Percentiles rank a stretch among this genome's conserved stretches.
These are phyloP conservation scores for Cerastis leucographa DNA, from an alignment of 2,888 invertebrate genomes.

Conservation along the genomic window DNA sequence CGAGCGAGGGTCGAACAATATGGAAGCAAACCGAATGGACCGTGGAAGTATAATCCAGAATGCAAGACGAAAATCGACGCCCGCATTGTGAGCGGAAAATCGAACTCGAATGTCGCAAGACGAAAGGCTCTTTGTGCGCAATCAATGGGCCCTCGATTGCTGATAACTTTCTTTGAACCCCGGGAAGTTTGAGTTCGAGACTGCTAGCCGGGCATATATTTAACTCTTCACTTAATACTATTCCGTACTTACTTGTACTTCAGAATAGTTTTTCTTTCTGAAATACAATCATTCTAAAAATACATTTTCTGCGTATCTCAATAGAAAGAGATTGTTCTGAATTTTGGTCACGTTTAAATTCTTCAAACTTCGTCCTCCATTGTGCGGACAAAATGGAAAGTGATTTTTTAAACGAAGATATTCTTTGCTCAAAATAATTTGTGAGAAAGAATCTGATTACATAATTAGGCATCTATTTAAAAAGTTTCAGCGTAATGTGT, in stretches of 20 bases:
- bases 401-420: slow-evolving; percentile 67
- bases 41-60: slow-evolving; percentile 83
- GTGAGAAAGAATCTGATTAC: slow-evolving; percentile 57
- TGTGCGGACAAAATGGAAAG: slow-evolving; percentile 70
- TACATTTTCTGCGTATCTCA: slow-evolving; percentile 31
- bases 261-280: slow-evolving; percentile 34
- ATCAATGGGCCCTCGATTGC: slow-evolving; percentile 89
- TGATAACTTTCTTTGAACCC: slow-evolving; percentile 87
- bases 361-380: slow-evolving; percentile 71
- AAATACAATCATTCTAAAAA: slow-evolving; percentile 35
- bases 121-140: slow-evolving; percentile 87
- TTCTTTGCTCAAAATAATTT: slow-evolving; percentile 65
- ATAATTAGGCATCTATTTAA: slow-evolving; percentile 60
- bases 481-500: slow-evolving; percentile 45
- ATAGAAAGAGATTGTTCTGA: slow-evolving; percentile 47
- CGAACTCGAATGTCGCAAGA: slow-evolving; percentile 87
- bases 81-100: slow-evolving; percentile 88
- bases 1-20: slow-evolving; percentile 75
- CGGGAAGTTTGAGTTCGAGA: slow-evolving; percentile 81
- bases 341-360: slow-evolving; percentile 78
- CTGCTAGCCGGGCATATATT: slow-evolving; percentile 71
- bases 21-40: slow-evolving; percentile 78
- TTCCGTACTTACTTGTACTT: slow-evolving; percentile 32
- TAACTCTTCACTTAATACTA: slow-evolving; percentile 62
- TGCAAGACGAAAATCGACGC: slow-evolving; percentile 86